Evolutionary conservation across 1,140 invertebrate genomes (phyloP), one percentile per base, ranked within the genome.

Genomic region (Drosophila nikananu): DNA sequence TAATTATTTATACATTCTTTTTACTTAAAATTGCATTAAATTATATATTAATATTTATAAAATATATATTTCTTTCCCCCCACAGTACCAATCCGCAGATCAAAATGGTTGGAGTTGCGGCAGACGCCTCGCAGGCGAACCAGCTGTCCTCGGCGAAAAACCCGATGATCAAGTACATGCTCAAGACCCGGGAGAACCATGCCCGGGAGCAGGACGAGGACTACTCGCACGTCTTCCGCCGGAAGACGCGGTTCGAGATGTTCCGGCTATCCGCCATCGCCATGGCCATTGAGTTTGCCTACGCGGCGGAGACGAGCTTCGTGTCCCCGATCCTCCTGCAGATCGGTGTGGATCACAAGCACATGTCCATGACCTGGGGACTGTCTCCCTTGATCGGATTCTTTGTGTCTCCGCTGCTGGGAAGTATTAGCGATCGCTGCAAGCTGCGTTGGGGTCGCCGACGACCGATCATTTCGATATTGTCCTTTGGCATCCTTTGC

Each of bases 211-310:
- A 93, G 67, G 74, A 92, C 6, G 74, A 80, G 9, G 92, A 94
- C 60, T 94, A 94, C 68, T 93, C 94, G 3, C 94, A 94, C 60
- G 93, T 94, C 15, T 94, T 93, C 83, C 93, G 94, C 61, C 92
- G 93, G 55, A 97, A 97, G 91, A 95, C 95, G 0, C 92, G 95
- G 8, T 92, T 94, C 15, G 96, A 98, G 90, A 90, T 98, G 61
- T 94, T 97, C 2, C 94, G 96, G 0, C 93, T 98, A 1, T 97
- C 96, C 4, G 95, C 96, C 2, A 96, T 96, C 1, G 96, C 97
- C 2, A 97, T 97, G 95, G 97, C 97, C 5, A 97, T 98, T 15
- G 97, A 98, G 92, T 97, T 98, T 91, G 97, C 97, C 17, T 98
- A 98, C 82, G 96, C 97, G 0, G 97, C 97, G 0, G 97, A 98